Percentiles rank a stretch among this genome's conserved stretches.
Evolutionary conservation across 2,888 invertebrate genomes (phyloP).

Genomic region (Sarcophaga caerulescens): DNA sequence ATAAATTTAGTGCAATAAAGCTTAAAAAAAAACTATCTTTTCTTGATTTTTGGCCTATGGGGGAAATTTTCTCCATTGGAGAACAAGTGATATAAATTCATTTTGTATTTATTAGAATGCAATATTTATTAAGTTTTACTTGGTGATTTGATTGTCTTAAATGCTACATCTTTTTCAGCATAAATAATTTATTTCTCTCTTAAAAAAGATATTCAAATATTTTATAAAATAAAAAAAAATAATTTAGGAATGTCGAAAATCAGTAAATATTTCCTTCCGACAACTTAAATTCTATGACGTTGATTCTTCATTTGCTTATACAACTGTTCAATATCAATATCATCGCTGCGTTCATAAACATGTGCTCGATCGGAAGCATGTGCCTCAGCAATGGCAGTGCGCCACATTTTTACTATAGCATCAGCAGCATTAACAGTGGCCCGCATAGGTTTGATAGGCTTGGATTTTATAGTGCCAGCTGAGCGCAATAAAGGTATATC

Average conservation of each 20-base stretch:
- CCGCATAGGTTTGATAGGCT: conserved; percentile 56
- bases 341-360: conserved; percentile 43
- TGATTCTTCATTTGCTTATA: conserved; percentile 47
- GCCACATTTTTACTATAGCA: conserved; percentile 74
- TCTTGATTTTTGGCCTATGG: too few species aligned
- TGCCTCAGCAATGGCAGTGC: conserved; percentile 75
- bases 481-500: conserved; percentile 58
- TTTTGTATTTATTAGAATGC: too few species aligned
- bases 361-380: conserved; percentile 67
- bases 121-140: too few species aligned
- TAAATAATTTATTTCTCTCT: conserved; percentile 62
- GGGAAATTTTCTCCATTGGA: too few species aligned
- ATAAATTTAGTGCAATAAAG: too few species aligned
- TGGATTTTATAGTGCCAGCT: conserved; percentile 33
- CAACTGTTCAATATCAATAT: conserved; percentile 48
- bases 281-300: conserved; percentile 33
- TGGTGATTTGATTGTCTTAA: too few species aligned
- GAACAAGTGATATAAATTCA: too few species aligned
- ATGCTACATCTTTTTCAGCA: conserved; percentile 25
- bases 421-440: conserved; percentile 59
- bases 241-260: background rate
- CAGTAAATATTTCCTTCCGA: background rate
- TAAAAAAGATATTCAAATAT: conserved; percentile 23
- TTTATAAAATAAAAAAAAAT: conserved; percentile 4
- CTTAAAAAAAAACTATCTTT: too few species aligned